Conservation (phyloP, 1,140 invertebrate genomes). For the Phthorimaea operculella region DNA sequence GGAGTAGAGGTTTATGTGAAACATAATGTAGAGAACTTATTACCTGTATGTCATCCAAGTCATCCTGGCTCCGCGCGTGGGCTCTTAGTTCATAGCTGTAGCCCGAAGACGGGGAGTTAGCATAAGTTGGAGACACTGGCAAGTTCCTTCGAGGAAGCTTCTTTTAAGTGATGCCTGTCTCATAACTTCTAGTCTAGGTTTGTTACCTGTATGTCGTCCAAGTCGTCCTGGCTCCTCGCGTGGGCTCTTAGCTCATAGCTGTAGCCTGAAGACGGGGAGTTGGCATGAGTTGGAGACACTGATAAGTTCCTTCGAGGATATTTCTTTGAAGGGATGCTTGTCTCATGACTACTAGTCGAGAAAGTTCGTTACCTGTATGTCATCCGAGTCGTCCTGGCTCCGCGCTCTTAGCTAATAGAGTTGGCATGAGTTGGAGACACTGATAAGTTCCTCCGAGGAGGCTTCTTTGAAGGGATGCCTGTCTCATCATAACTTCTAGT, state of each 20-base stretch:
- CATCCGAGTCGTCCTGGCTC: too few species aligned
- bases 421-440: slow-evolving; percentile 79
- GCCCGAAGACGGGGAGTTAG: slow-evolving; percentile 58
- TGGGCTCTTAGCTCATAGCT: slow-evolving; percentile 61
- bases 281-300: slow-evolving; percentile 79
- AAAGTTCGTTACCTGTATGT: slow-evolving; percentile 23
- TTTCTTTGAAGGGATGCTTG: slow-evolving; percentile 88
- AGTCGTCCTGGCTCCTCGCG: slow-evolving; percentile 74
- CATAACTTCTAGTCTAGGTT: too few species aligned
- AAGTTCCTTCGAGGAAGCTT: background rate
- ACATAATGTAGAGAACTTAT: too few species aligned
- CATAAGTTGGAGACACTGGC: slow-evolving; percentile 52
- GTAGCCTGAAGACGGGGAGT: slow-evolving; percentile 60
- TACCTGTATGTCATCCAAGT: slow-evolving; percentile 74
- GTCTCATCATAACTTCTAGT: too few species aligned
- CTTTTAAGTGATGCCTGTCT: slow-evolving; percentile 2
- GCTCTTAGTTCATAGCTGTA: slow-evolving; percentile 47
- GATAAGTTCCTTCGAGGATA: slow-evolving; percentile 86
- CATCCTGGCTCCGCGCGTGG: slow-evolving; percentile 73
- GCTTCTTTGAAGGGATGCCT: slow-evolving; percentile 89
- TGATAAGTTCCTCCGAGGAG: slow-evolving; percentile 84
- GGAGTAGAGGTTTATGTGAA: too few species aligned
- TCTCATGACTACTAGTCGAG: background rate
- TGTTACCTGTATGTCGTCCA: slow-evolving; percentile 72
- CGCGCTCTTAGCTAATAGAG: slow-evolving; percentile 61